Base-by-base conservation (phyloP, 2,113 vertebrate species). In the Callipepla californica region DNA sequence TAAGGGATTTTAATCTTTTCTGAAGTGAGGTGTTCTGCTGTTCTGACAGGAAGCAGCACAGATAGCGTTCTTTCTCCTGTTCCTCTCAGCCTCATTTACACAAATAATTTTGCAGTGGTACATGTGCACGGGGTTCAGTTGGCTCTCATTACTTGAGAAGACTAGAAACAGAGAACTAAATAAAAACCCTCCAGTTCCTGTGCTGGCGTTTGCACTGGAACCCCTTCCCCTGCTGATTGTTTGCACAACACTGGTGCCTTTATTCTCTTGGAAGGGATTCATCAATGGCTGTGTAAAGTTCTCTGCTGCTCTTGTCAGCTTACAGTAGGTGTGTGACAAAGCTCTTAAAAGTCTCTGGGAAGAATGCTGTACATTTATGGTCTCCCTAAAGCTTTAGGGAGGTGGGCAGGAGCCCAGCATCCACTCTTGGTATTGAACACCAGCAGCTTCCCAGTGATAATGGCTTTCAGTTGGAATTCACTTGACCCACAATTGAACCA, bases 211-310 rank as follows among this genome's bases (percentile, higher is more conserved):
- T 74, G 15, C 45, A 6, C 26, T 22, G 26, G 53, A 89, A 4
- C 11, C 32, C 72, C 48, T 65, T 68, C 50, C 14, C 51, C 65
- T 55, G 40, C 6, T 1, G 4, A 1, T n/a, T n/a, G 11, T 61
- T 44, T 63, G 17, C 1, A 0, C 19, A 2, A 1, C 32, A 4
- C 0, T 34, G 26, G 1, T 3, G 5, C 0, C 0, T 1, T 16
- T 25, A 12, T 53, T 57, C 65, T 34, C 40, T 53, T 23, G n/a
- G 0, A 0, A 32, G 32, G 36, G n/a, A 13, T 73, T 85, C 62
- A 18, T 48, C 62, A 45, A 1, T 21, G 42, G n/a, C 62, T 34
- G 23, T 18, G 13, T 13, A 3, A 7, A 14, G 58, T 67, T 55
- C 70, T 79, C 20, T 4, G 4, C 57, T 79, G 63, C 50, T 66